Percentiles rank a stretch among this genome's conserved stretches.
Evolutionary conservation across 2,888 invertebrate genomes (phyloP).

Genomic region (Tupiocoris notatus): DNA sequence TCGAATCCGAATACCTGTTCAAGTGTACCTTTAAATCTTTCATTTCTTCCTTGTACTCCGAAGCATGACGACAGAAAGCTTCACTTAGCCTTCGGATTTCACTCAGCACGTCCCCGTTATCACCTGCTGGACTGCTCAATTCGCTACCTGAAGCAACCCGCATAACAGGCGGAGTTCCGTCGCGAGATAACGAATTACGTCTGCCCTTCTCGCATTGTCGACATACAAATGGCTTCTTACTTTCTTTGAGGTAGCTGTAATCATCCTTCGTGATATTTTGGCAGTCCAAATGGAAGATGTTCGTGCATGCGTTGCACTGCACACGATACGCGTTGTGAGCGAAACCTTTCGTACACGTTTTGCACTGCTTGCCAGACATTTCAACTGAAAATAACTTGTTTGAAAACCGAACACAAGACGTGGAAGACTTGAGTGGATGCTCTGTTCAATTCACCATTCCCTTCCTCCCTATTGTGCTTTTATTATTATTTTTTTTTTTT

Average conservation of each 20-base stretch:
- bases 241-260: not conserved
- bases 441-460: too few relatives aligned
- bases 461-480: too few relatives aligned
- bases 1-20: not conserved
- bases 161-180: not conserved
- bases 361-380: not conserved
- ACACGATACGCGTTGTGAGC: not conserved
- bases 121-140: too few relatives aligned
- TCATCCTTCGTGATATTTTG: not conserved
- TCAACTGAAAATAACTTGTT: too few relatives aligned
- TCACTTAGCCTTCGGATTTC: too few relatives aligned
- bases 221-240: not conserved
- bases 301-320: not conserved
- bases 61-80: not conserved
- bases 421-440: too few relatives aligned
- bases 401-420: too few relatives aligned
- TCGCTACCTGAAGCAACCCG: too few relatives aligned
- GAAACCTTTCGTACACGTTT: slow-evolving; percentile 6
- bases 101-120: too few relatives aligned
- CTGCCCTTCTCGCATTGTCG: not conserved
- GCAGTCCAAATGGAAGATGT: not conserved
- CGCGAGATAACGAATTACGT: not conserved
- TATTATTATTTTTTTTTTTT: too few relatives aligned
- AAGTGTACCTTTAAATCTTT: slow-evolving; percentile 9
- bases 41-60: not conserved